Evolutionary conservation across 2,888 invertebrate genomes (phyloP).

Genomic region (Tipula vernalis): DNA sequence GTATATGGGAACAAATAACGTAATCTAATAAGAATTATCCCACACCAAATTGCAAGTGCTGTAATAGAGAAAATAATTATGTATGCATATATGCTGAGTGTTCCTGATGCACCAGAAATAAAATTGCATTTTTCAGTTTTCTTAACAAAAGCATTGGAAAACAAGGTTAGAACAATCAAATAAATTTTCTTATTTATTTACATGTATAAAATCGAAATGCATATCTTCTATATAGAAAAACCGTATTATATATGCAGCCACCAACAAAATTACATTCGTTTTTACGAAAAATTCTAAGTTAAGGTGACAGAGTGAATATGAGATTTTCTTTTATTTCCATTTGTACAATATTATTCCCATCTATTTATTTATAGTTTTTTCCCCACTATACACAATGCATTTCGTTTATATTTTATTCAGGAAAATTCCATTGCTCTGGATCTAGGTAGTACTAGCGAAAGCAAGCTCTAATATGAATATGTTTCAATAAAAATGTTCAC

Average conservation of each 20-base stretch:
- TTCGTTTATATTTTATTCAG: background rate
- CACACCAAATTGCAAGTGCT: background rate
- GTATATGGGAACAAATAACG: too few relatives aligned
- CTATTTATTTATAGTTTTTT: background rate
- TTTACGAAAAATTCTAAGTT: background rate
- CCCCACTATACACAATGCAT: background rate
- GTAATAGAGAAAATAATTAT: background rate
- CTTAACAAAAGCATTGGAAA: background rate
- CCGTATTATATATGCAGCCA: background rate
- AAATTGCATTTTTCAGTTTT: background rate
- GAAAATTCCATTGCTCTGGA: background rate
- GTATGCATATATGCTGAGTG: background rate
- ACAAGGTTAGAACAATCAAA: background rate
- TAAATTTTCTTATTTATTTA: background rate
- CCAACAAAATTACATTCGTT: background rate
- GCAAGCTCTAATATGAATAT: background rate
- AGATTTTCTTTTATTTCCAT: background rate
- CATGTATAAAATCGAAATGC: background rate
- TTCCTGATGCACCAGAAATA: background rate
- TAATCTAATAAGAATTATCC: too few relatives aligned
- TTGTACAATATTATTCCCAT: background rate
- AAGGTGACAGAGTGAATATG: background rate
- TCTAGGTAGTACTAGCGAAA: background rate
- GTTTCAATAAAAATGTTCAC: background rate
- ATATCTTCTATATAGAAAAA: background rate